Evolutionary conservation across 2,888 invertebrate genomes (phyloP), one percentile per base, ranked within the genome.

Genomic region (Bibio marci): DNA sequence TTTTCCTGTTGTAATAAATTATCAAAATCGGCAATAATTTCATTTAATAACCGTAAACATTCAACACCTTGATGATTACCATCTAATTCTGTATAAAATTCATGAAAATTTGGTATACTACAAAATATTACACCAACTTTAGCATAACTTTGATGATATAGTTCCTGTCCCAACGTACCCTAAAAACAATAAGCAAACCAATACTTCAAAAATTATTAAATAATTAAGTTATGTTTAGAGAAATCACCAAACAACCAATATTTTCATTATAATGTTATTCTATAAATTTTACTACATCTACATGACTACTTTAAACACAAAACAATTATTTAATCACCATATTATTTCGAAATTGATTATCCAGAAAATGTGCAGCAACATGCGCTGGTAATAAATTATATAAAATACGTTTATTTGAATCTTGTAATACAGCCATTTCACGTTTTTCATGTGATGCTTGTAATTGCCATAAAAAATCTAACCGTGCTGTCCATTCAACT

Each of bases 21-120:
- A 65, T 91, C 91, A 65, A 91, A 91, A 63, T 90, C 90, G 2
- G 86, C 86, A 40, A 91, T 88, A 48, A 91, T 88, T 60, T 91
- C 90, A 57, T 91, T 90, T 11, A 91, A 70, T 44, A 90, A 67
- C 43, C 88, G 63, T 40, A 91, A 66, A 57, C 88, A 90, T 63
- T 90, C 90, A 54, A 87, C 76, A 2, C 88, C 88, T 63, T 88
- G 87, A 63, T 87, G 87, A 58, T 87, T 88, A 14, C 86, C 87
- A 58, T 87, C 87, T 47, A 90, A 69, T 66, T 90, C 90, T 57
- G 82, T 85, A 64, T 90, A 90, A 66, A 90, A 88, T 64, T 91
- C 90, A 62, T 86, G 83, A 64, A 88, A 91, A 66, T 90, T 91
- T 51, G 90, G 87, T 56, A 91, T 86, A 44, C 86, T 86, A 19